These are phyloP conservation scores for Saturnia japonica DNA, from an alignment of 2,888 invertebrate genomes.

Conservation along the genomic window DNA sequence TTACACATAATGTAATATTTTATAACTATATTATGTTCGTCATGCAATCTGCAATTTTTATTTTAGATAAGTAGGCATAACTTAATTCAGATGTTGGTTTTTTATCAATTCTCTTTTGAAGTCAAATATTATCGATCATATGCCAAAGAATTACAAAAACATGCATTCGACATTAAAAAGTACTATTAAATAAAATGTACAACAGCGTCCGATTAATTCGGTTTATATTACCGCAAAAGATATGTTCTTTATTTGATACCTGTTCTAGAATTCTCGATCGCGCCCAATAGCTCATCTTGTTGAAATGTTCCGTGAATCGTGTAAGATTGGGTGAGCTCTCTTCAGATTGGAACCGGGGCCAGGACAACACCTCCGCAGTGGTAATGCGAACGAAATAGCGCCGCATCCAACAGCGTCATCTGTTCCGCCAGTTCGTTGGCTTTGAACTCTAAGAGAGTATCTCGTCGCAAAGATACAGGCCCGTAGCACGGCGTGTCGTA, in stretches of 20 bases:
- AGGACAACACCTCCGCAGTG: conserved; percentile 97
- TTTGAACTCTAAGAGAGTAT: conserved; percentile 94
- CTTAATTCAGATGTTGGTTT: too few relatives aligned
- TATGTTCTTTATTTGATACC: conserved; percentile 37
- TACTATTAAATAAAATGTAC: too few relatives aligned
- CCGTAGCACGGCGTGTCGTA: conserved; percentile 71
- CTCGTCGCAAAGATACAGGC: conserved; percentile 70
- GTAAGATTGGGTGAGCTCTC: conserved; percentile 98
- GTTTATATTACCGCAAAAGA: neutral
- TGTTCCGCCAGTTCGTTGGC: conserved; percentile 98
- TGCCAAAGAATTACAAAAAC: too few relatives aligned
- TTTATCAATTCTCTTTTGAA: too few relatives aligned
- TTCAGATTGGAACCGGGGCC: conserved; percentile 99
- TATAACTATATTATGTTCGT: too few relatives aligned
- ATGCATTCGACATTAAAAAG: too few relatives aligned
- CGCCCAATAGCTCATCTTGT: conserved; percentile 99
- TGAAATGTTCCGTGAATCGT: conserved; percentile 98
- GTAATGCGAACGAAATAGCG: conserved; percentile 97
- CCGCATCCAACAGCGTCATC: conserved; percentile 98
- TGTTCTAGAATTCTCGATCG: conserved; percentile 95
- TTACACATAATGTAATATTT: too few relatives aligned
- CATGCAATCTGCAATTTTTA: too few relatives aligned
- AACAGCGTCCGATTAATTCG: too few relatives aligned
- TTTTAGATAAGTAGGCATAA: too few relatives aligned
- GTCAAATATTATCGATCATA: too few relatives aligned